phyloP scores from a whole-genome alignment of 1,140 invertebrate species.

The Bacillus rossius region DNA sequence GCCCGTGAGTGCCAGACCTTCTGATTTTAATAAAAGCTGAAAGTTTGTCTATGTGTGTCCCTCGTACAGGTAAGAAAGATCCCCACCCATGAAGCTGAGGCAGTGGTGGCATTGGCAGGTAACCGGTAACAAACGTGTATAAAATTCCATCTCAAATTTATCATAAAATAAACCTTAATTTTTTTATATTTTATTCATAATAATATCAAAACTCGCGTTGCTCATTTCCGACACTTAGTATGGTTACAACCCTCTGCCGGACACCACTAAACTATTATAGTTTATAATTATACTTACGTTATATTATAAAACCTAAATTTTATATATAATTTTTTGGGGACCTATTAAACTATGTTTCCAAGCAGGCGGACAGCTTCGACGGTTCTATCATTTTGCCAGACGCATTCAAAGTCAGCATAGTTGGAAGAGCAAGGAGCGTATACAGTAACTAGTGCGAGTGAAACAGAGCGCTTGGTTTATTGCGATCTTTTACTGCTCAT shows the following conservation, averaged over 20 bases:
- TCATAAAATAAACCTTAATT: constrained; percentile 14
- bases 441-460: too few relatives aligned
- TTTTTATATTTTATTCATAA: constrained; percentile 7
- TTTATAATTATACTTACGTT: constrained; percentile 24
- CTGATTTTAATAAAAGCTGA: background rate
- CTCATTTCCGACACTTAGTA: constrained; percentile 23
- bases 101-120: constrained; percentile 15
- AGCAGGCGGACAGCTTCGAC: constrained; percentile 21
- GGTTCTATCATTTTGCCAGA: constrained; percentile 22
- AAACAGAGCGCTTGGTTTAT: background rate
- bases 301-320: constrained; percentile 25
- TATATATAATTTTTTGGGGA: constrained; percentile 20
- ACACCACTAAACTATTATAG: constrained; percentile 22
- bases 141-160: constrained; percentile 18
- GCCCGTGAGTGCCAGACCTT: constrained; percentile 16
- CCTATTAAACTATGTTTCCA: constrained; percentile 19
- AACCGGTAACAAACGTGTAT: constrained; percentile 3
- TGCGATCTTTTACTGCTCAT: too few relatives aligned
- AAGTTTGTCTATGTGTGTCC: constrained; percentile 15
- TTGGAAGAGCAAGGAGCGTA: too few relatives aligned
- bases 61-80: constrained; percentile 16
- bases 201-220: constrained; percentile 19
- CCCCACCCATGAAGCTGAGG: constrained; percentile 4
- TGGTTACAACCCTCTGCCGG: constrained; percentile 15
- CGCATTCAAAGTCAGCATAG: constrained; percentile 12